Evolutionary conservation across 2,888 invertebrate species (phyloP), one percentile per base, ranked within the genome.

Genomic region (Hyposoter didymator): DNA sequence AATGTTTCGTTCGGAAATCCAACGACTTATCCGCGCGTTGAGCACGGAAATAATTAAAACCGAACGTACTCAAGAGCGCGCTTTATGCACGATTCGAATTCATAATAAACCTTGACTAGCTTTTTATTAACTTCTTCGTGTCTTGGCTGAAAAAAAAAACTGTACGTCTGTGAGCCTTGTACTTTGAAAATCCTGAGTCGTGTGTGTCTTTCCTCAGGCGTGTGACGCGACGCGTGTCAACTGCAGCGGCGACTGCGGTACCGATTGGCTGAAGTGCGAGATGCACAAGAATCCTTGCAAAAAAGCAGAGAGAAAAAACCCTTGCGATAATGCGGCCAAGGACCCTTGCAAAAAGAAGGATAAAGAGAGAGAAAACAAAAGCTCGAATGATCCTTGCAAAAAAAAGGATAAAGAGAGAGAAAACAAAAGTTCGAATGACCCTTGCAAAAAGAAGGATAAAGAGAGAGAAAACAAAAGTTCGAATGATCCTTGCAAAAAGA

Each of bases 181-280:
- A 76, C 75, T 82, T 78, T 86, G 64, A 81, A 88, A 82, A 79
- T 47, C 47, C 76, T 76, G 84, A 85, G 84, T 78, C 81, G 87
- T 84, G 79, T 75, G 76, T 82, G 89, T 91, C 90, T 92, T 89
- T 91, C 90, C 90, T 88, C 89, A 92, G 92, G 91, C 89, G 88
- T 84, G 85, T 76, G 82, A 88, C 74, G 85, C 82, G 70, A 73
- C 67, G 73, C 83, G 47, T 39, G 52, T 80, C 59, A 39, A 39
- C 70, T 87, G 88, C 86, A 87, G 76, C 80, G 76, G 70, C 76
- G 81, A 86, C 59, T 78, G 73, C 80, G 78, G 84, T 84, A 79
- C 81, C 76, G 75, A 59, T 14, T 82, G 84, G 87, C 66, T 49
- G 32, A 22, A 64, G 6, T 52, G 39, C 47, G 78, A 62, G 14